phyloP scores from a whole-genome alignment of 2,888 invertebrate genomes.

The Drosophila flavopinicola region DNA sequence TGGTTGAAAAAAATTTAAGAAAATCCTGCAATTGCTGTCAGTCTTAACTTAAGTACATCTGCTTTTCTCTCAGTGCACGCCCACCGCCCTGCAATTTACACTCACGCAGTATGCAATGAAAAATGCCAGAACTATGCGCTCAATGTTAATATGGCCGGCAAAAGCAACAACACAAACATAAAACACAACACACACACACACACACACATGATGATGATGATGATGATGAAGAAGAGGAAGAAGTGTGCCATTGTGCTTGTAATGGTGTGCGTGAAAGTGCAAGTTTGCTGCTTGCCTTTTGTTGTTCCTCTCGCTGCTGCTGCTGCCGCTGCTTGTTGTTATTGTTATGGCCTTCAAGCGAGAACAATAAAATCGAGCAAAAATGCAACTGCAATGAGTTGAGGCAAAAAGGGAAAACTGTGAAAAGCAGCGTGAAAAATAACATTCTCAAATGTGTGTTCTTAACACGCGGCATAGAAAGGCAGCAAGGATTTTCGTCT shows the following conservation, averaged over 20 bases:
- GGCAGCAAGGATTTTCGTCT: no score
- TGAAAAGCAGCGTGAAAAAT: conserved; percentile 59
- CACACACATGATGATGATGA: neutral
- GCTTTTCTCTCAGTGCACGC: conserved; percentile 1
- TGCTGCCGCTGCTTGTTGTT: conserved; percentile 21
- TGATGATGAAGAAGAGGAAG: neutral
- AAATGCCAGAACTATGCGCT: conserved; percentile 54
- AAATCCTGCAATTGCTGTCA: no score
- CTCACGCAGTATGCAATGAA: conserved; percentile 62
- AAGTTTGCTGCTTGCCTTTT: conserved; percentile 50
- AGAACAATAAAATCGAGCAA: conserved; percentile 67
- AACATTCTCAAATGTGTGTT: conserved; percentile 52
- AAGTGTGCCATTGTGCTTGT: conserved; percentile 30
- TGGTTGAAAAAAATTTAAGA: no score
- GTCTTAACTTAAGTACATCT: no score
- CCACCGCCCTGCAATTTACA: neutral
- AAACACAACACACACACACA: conserved; percentile 4
- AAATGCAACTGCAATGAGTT: conserved; percentile 73
- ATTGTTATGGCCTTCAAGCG: conserved; percentile 57
- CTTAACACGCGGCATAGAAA: conserved; percentile 9
- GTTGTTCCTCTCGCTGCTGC: conserved; percentile 39
- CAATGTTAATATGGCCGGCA: conserved; percentile 69
- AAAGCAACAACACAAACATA: conserved; percentile 48
- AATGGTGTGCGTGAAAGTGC: conserved; percentile 38
- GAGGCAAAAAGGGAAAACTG: conserved; percentile 62